These are phyloP conservation scores for Periphyllus acericola DNA, from an alignment of 2,888 invertebrate species.

Conservation along the genomic window DNA sequence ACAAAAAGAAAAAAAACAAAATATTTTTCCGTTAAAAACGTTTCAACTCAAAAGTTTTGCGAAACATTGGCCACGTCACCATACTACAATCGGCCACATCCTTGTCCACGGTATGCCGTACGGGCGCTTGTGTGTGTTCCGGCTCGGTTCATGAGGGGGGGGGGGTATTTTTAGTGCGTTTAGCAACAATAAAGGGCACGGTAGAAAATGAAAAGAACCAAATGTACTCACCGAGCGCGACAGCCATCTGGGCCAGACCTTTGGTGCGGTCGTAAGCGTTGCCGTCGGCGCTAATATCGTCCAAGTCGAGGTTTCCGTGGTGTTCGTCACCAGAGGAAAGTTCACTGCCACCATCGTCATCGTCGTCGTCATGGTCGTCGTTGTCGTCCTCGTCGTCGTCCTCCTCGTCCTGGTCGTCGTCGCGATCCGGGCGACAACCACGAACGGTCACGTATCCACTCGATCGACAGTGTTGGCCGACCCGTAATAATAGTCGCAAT, in stretches of 20 bases:
- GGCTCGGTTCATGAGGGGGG: background rate
- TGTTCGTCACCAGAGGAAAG: background rate
- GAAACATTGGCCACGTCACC: too few relatives aligned
- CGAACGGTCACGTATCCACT: constrained; percentile 39
- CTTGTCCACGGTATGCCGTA: too few relatives aligned
- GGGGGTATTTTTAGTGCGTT: background rate
- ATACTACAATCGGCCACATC: too few relatives aligned
- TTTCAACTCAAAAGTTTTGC: too few relatives aligned
- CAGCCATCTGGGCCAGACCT: constrained; percentile 43
- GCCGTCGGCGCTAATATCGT: background rate
- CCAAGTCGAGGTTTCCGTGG: background rate
- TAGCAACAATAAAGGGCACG: background rate
- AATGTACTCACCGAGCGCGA: constrained; percentile 9
- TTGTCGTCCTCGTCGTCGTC: too few relatives aligned
- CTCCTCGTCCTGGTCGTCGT: too few relatives aligned
- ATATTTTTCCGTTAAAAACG: too few relatives aligned
- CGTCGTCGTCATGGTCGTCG: background rate
- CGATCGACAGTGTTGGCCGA: background rate
- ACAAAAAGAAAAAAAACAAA: too few relatives aligned
- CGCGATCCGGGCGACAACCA: background rate
- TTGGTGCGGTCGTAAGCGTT: background rate
- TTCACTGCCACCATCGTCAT: background rate
- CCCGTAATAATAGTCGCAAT: background rate
- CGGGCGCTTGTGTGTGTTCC: background rate
- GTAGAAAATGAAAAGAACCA: background rate